Percentiles rank a stretch among this genome's conserved stretches.
phyloP scores from a whole-genome alignment of 2,888 invertebrate species.

The Hemicrepidius hirtus region DNA sequence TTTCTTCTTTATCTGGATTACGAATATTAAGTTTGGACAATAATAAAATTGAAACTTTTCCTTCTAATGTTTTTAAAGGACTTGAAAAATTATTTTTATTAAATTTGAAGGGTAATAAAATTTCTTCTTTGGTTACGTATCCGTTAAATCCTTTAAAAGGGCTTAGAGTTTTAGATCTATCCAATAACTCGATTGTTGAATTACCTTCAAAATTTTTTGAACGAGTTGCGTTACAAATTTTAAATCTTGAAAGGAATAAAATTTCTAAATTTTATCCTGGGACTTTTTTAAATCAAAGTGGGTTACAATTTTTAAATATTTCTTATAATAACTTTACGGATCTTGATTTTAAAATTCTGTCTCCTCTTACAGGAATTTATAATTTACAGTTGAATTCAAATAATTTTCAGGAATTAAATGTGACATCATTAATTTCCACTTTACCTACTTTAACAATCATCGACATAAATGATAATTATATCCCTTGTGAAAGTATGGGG shows the following conservation, averaged over 20 bases:
- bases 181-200: conserved; percentile 4
- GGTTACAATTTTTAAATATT: conserved; percentile 17
- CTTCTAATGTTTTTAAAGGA: conserved; percentile 6
- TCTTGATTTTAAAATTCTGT: conserved; percentile 6
- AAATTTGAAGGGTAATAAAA: conserved; percentile 12
- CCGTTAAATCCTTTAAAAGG: neutral
- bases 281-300: neutral
- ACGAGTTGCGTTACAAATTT: neutral
- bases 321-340: conserved; percentile 23
- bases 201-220: conserved; percentile 4
- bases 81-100: conserved; percentile 14
- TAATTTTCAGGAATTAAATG: conserved; percentile 25
- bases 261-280: conserved; percentile 13
- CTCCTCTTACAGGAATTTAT: neutral
- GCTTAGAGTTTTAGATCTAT: conserved; percentile 2
- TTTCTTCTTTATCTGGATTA: conserved; percentile 27
- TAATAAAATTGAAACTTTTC: conserved; percentile 11
- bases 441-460: conserved; percentile 7
- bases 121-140: neutral
- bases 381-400: conserved; percentile 28
- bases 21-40: conserved; percentile 7
- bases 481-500: conserved; percentile 28
- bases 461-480: conserved; percentile 37
- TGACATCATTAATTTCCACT: neutral
- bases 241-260: conserved; percentile 11